A percentile compares a stretch with the other conserved stretches of the same genome.
phyloP scores from a whole-genome alignment of 2,888 invertebrate genomes.

The Omphaloscelis lunosa region DNA sequence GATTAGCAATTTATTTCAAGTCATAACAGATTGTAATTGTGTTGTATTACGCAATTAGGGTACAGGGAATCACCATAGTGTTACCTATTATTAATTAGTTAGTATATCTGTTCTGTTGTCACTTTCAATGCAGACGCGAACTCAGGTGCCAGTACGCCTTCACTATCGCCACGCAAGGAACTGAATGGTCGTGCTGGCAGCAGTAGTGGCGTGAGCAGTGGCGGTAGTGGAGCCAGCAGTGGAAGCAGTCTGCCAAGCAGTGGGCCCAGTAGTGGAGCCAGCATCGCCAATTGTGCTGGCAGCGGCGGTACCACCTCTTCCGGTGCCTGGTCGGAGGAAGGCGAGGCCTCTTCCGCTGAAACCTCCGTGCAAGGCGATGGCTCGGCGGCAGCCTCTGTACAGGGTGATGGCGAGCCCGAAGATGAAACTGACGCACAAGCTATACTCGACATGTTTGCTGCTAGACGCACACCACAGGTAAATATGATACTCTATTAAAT shows the following conservation, averaged over 20 bases:
- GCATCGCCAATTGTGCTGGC: conserved; percentile 86
- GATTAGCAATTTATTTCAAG: no score
- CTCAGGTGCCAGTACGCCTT: conserved; percentile 91
- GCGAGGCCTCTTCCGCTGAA: conserved; percentile 94
- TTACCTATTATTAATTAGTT: neutral
- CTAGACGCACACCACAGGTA: conserved; percentile 94
- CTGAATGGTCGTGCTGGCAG: conserved; percentile 89
- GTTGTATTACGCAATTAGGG: no score
- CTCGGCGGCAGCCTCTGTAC: conserved; percentile 93
- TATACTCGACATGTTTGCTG: conserved; percentile 93
- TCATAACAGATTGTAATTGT: no score
- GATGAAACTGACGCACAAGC: conserved; percentile 93
- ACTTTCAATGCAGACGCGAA: conserved; percentile 77
- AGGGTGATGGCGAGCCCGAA: conserved; percentile 87
- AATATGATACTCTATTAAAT: neutral
- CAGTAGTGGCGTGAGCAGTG: conserved; percentile 82
- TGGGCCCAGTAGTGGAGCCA: conserved; percentile 78
- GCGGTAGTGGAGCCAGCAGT: conserved; percentile 77
- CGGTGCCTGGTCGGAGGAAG: conserved; percentile 92
- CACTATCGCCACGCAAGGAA: conserved; percentile 93
- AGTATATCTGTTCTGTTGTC: neutral
- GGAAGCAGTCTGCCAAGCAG: conserved; percentile 84
- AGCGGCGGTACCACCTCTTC: conserved; percentile 90
- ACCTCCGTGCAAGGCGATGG: conserved; percentile 94
- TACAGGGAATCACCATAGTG: no score